Evolutionary conservation across 2,113 vertebrate species (phyloP).

Genomic region (Lota lota): DNA sequence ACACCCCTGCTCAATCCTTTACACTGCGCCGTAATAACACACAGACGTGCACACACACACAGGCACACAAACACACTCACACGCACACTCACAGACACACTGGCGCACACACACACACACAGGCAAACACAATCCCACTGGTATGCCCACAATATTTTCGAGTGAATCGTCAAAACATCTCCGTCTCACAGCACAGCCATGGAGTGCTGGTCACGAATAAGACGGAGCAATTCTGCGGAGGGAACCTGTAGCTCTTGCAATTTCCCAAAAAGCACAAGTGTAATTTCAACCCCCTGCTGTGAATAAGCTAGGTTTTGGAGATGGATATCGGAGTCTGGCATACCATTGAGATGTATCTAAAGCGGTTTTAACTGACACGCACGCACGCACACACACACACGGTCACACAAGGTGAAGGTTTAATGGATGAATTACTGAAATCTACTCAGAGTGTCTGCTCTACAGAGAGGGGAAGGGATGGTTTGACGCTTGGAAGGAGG

Average conservation of each 20-base stretch:
- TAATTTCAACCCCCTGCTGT: conserved; percentile 43
- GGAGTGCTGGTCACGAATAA: conserved; percentile 33
- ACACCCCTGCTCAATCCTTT: conserved; percentile 40
- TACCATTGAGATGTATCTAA: conserved; percentile 43
- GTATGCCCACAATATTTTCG: conserved; percentile 6
- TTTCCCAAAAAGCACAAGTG: conserved; percentile 21
- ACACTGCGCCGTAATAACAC: conserved; percentile 42
- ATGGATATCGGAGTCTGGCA: conserved; percentile 39
- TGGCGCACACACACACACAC: no score
- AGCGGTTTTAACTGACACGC: conserved; percentile 25
- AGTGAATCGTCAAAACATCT: conserved; percentile 46
- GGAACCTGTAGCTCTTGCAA: conserved; percentile 39
- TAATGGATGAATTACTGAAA: conserved; percentile 28
- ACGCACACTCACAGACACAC: no score
- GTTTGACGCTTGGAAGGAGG: background rate
- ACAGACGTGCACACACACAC: conserved; percentile 18
- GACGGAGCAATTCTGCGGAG: conserved; percentile 14
- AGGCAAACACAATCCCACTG: background rate
- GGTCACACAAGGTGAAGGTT: conserved; percentile 19
- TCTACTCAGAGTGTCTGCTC: conserved; percentile 35
- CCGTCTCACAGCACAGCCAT: conserved; percentile 33
- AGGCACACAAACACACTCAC: no score
- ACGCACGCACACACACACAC: no score
- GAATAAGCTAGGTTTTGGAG: conserved; percentile 51
- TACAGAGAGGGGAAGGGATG: background rate